phyloP scores from a whole-genome alignment of 2,888 invertebrate species.

The Drosophila buzzatii region DNA sequence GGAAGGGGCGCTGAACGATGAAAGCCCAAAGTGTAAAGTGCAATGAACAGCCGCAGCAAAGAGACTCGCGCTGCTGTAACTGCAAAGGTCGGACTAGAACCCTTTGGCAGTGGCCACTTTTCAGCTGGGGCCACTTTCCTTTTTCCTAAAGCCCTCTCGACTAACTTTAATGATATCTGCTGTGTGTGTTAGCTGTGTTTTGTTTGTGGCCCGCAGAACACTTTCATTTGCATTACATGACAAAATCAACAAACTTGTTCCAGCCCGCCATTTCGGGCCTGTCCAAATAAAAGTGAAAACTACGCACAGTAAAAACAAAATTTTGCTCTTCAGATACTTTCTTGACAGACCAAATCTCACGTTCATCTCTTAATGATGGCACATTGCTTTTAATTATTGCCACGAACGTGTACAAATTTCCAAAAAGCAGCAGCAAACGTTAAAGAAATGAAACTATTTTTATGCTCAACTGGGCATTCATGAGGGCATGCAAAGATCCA shows the following conservation, averaged over 20 bases:
- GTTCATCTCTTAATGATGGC: slow-evolving; percentile 77
- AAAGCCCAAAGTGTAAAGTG: slow-evolving; percentile 51
- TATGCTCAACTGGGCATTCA: slow-evolving; percentile 8
- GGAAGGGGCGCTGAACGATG: slow-evolving; percentile 50
- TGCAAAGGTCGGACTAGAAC: slow-evolving; percentile 28
- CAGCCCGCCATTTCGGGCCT: slow-evolving; percentile 20
- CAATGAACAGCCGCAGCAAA: slow-evolving; percentile 40
- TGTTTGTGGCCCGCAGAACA: slow-evolving; percentile 52
- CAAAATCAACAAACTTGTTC: slow-evolving; percentile 60
- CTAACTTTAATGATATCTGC: slow-evolving; percentile 41
- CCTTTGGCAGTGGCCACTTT: slow-evolving; percentile 6
- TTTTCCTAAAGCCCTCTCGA: slow-evolving; percentile 33
- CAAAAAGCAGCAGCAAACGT: slow-evolving; percentile 8
- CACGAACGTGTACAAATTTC: slow-evolving; percentile 62
- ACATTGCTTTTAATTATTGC: slow-evolving; percentile 68
- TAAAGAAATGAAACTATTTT: slow-evolving; percentile 20
- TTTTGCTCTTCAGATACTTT: slow-evolving; percentile 46
- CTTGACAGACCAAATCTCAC: slow-evolving; percentile 66
- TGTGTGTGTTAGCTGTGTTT: background rate
- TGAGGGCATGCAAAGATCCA: slow-evolving; percentile 25
- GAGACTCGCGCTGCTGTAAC: background rate
- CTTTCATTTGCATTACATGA: slow-evolving; percentile 72
- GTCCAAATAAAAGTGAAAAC: slow-evolving; percentile 75
- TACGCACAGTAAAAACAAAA: slow-evolving; percentile 18
- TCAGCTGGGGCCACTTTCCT: slow-evolving; percentile 42